phyloP scores from a whole-genome alignment of 2,113 vertebrate genomes.

The Heptranchias perlo region DNA sequence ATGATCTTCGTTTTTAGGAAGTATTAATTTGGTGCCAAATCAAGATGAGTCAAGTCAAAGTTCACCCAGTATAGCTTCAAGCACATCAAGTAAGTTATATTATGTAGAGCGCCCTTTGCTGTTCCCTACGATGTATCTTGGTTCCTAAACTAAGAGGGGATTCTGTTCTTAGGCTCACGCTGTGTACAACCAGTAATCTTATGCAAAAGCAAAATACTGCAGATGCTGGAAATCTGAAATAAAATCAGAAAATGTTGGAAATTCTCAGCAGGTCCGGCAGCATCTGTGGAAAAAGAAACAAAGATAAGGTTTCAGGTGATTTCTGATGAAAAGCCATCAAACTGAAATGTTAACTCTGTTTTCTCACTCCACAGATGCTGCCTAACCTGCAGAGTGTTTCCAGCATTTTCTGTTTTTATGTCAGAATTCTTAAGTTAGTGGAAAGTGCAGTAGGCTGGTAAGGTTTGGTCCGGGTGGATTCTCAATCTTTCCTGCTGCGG shows the following conservation, averaged over 20 bases:
- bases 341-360: background rate
- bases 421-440: too few species aligned
- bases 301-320: background rate
- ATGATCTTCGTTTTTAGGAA: background rate
- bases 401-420: too few species aligned
- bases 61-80: background rate
- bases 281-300: background rate
- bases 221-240: background rate
- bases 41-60: background rate
- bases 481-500: background rate
- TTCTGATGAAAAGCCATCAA: background rate
- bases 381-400: too few species aligned
- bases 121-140: background rate
- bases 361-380: background rate
- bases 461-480: background rate
- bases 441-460: background rate
- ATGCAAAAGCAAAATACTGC: background rate
- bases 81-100: background rate
- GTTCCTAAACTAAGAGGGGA: background rate
- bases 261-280: background rate
- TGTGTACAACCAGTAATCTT: background rate
- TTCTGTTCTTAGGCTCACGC: background rate
- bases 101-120: background rate
- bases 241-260: background rate
- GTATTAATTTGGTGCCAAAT: too few species aligned